Conservation (phyloP, 1,140 invertebrate species). For the Bombus fervidus region DNA sequence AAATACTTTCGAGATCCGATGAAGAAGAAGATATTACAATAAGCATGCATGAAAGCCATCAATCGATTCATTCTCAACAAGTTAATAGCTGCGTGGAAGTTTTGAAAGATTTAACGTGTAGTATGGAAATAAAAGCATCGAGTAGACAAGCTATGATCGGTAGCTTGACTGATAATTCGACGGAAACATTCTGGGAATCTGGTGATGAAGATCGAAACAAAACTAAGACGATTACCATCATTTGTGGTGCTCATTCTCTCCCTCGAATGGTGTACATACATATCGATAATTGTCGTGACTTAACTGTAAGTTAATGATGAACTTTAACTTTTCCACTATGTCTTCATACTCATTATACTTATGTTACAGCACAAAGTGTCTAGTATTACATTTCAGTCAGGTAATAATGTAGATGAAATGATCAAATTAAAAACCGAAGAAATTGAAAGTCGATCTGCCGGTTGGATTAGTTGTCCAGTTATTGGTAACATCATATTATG, state of each 20-base stretch:
- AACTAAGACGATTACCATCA: conserved; percentile 89
- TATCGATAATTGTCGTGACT: conserved; percentile 95
- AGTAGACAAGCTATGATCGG: conserved; percentile 96
- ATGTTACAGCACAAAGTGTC: conserved; percentile 93
- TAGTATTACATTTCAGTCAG: conserved; percentile 91
- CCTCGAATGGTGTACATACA: conserved; percentile 91
- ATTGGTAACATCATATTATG: conserved; percentile 82
- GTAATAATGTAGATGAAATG: conserved; percentile 90
- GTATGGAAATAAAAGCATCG: conserved; percentile 93
- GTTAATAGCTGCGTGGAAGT: conserved; percentile 85
- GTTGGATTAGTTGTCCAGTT: conserved; percentile 94
- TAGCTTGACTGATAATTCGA: conserved; percentile 95
- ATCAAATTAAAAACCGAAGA: conserved; percentile 91
- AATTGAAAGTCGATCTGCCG: conserved; percentile 90
- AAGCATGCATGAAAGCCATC: conserved; percentile 86
- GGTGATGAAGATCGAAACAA: conserved; percentile 98
- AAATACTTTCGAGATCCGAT: conserved; percentile 96
- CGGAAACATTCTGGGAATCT: conserved; percentile 99
- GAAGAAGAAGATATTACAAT: conserved; percentile 86
- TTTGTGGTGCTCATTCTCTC: conserved; percentile 83
- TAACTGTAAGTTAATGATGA: conserved; percentile 74
- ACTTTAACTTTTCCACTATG: background rate
- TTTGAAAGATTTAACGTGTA: conserved; percentile 88
- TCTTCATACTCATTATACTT: conserved; percentile 30
- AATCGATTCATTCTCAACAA: conserved; percentile 80